Conservation (phyloP, 1,140 invertebrate genomes). For the Aphis gossypii region DNA sequence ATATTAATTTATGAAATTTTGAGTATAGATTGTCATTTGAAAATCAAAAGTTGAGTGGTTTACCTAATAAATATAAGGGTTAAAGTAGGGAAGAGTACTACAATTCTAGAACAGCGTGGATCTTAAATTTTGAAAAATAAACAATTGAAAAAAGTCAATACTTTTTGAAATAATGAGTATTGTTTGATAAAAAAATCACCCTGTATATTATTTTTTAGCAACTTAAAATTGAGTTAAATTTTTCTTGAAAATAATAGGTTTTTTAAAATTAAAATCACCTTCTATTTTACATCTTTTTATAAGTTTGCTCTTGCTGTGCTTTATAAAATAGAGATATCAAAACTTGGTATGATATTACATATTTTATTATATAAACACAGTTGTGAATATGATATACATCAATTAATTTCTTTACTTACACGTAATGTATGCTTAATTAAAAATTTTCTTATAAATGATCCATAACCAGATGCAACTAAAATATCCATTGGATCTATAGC, state of each 20-base stretch:
- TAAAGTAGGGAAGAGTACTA: too few species aligned
- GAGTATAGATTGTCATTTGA: too few species aligned
- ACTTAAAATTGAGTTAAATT: background rate
- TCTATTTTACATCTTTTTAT: background rate
- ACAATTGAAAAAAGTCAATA: too few species aligned
- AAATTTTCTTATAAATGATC: conserved; percentile 68
- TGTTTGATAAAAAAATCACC: too few species aligned
- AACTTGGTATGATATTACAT: background rate
- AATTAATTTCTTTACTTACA: background rate
- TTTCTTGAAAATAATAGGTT: background rate
- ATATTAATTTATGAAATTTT: too few species aligned
- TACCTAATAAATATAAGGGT: too few species aligned
- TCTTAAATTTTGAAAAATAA: too few species aligned
- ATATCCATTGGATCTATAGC: conserved; percentile 73
- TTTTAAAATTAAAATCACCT: background rate
- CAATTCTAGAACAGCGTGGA: too few species aligned
- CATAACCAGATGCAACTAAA: conserved; percentile 72
- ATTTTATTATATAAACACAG: background rate
- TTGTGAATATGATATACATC: background rate
- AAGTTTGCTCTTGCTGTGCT: background rate
- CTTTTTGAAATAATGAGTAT: too few species aligned
- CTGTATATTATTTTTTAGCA: background rate
- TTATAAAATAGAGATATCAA: background rate
- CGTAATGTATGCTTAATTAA: conserved; percentile 63
- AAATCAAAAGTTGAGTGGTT: too few species aligned